Conservation (phyloP, 2,888 invertebrate species). For the Mythimna lalbum region DNA sequence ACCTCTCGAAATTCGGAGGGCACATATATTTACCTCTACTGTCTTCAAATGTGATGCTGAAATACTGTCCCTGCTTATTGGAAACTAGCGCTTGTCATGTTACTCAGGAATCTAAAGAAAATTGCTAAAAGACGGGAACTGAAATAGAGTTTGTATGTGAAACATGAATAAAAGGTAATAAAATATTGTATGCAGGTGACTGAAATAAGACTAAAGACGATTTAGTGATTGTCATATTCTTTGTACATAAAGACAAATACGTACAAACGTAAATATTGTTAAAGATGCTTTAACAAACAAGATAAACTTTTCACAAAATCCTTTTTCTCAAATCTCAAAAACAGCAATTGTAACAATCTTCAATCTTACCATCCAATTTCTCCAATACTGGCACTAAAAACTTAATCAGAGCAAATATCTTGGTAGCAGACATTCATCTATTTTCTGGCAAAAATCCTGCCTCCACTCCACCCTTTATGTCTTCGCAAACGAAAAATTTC, state of each 20-base stretch:
- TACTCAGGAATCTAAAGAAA: constrained; percentile 21
- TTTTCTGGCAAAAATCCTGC: constrained; percentile 53
- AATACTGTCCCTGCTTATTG: constrained; percentile 64
- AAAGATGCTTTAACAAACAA: constrained; percentile 2
- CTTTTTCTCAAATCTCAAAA: constrained; percentile 27
- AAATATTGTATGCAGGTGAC: neutral
- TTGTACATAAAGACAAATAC: neutral
- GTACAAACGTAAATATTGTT: neutral
- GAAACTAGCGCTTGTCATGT: constrained; percentile 56
- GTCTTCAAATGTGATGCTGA: constrained; percentile 58
- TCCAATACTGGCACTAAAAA: constrained; percentile 56
- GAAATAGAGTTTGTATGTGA: constrained; percentile 24
- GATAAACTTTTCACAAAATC: constrained; percentile 37
- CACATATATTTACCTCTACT: constrained; percentile 61
- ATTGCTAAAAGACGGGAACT: constrained; percentile 7
- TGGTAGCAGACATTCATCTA: constrained; percentile 55
- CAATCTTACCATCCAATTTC: constrained; percentile 49
- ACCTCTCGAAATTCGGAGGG: constrained; percentile 64
- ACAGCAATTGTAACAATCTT: constrained; percentile 32
- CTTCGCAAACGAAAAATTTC: constrained; percentile 58
- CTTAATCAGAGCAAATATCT: constrained; percentile 58
- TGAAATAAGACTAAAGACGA: neutral
- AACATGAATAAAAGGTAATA: constrained; percentile 3
- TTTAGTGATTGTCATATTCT: neutral
- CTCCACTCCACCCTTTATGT: constrained; percentile 46